Evolutionary conservation across 2,113 vertebrate species (phyloP).

Genomic region (Nerophis lumbriciformis): DNA sequence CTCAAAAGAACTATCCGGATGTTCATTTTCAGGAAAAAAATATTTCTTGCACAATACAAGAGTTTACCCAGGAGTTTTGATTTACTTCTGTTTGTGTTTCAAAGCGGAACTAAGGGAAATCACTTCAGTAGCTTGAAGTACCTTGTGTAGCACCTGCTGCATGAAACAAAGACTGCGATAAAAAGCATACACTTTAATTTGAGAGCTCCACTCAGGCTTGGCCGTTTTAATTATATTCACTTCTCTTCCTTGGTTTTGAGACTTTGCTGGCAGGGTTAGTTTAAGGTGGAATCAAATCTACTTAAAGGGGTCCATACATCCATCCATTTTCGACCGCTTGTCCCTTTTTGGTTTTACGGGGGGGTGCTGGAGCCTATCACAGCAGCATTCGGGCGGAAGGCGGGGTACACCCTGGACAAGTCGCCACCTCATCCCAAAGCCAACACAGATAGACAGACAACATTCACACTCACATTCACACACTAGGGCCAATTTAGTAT

Average conservation of each 20-base stretch:
- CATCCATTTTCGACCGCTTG: too few relatives aligned
- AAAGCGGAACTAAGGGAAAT: conserved; percentile 21
- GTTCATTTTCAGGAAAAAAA: conserved; percentile 8
- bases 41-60: conserved; percentile 17
- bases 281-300: neutral
- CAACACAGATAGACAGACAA: too few relatives aligned
- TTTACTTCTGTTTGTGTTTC: conserved; percentile 13
- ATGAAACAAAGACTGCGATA: conserved; percentile 38
- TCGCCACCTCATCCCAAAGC: too few relatives aligned
- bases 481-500: too few relatives aligned
- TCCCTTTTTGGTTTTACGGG: too few relatives aligned
- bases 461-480: too few relatives aligned
- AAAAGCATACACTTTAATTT: conserved; percentile 47
- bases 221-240: conserved; percentile 33
- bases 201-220: conserved; percentile 38
- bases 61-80: neutral
- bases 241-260: conserved; percentile 8
- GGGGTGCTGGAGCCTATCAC: too few relatives aligned
- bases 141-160: conserved; percentile 45
- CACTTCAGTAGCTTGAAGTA: conserved; percentile 18
- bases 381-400: too few relatives aligned
- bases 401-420: too few relatives aligned
- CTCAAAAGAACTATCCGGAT: neutral
- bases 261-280: neutral
- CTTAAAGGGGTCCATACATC: too few relatives aligned